phyloP scores from a whole-genome alignment of 2,113 vertebrate genomes.

The Planiliza haematocheilus region DNA sequence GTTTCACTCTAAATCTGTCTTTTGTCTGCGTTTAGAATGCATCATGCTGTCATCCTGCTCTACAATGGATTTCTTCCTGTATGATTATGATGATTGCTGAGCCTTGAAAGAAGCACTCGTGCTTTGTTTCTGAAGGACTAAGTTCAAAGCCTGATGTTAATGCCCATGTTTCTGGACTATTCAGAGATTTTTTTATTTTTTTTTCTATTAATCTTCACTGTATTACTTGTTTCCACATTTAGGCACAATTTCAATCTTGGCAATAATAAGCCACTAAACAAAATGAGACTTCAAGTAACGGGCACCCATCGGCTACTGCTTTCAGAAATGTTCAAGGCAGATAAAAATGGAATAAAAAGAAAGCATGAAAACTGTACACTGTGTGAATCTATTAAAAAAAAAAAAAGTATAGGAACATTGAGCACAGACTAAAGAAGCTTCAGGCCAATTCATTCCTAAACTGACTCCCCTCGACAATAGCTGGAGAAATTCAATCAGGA shows the following conservation, averaged over 20 bases:
- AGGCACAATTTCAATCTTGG: slow-evolving; percentile 17
- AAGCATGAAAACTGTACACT: no score
- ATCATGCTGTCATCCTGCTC: slow-evolving; percentile 25
- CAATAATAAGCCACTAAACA: not conserved
- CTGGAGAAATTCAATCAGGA: no score
- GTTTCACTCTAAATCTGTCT: slow-evolving; percentile 16
- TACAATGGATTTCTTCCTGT: slow-evolving; percentile 7
- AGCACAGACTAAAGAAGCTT: no score
- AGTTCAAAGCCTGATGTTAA: slow-evolving; percentile 36
- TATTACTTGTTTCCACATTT: not conserved
- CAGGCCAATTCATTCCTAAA: no score
- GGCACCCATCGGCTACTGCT: not conserved
- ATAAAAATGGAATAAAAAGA: no score
- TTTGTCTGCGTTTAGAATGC: slow-evolving; percentile 28
- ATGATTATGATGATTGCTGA: slow-evolving; percentile 36
- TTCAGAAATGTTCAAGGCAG: not conserved
- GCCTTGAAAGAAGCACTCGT: slow-evolving; percentile 8
- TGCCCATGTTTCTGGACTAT: slow-evolving; percentile 16
- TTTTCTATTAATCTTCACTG: not conserved
- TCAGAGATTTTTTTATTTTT: not conserved
- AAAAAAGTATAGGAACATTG: no score
- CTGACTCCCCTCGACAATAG: no score
- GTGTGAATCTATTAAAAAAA: no score
- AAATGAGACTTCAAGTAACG: not conserved
- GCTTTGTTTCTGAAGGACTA: slow-evolving; percentile 26